phyloP scores from a whole-genome alignment of 2,888 invertebrate genomes.

The Clanis bilineata region DNA sequence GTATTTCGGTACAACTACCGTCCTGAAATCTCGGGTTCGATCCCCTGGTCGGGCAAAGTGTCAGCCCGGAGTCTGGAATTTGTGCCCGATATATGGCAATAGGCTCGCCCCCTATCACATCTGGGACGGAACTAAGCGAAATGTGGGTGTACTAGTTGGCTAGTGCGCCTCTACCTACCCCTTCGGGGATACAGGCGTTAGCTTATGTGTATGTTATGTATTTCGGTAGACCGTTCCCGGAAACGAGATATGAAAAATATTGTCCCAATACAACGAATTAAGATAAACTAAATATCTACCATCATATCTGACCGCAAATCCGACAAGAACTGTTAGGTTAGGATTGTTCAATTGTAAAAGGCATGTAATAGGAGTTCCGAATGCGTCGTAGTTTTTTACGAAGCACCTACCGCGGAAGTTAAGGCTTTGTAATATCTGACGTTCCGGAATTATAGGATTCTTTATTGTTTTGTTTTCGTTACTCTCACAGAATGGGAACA shows the following conservation, averaged over 20 bases:
- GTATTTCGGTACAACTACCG: too few relatives aligned
- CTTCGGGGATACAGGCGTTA: too few relatives aligned
- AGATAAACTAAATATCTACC: neutral
- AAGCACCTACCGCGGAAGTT: neutral
- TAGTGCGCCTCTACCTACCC: too few relatives aligned
- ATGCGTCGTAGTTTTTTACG: neutral
- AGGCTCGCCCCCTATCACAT: too few relatives aligned
- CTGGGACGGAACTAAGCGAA: too few relatives aligned
- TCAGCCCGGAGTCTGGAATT: too few relatives aligned
- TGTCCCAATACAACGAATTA: neutral
- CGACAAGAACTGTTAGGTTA: neutral
- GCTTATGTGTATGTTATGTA: too few relatives aligned
- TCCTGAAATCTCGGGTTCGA: too few relatives aligned
- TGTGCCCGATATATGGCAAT: too few relatives aligned
- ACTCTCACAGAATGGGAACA: neutral
- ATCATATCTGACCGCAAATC: neutral
- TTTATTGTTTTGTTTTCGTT: conserved; percentile 4
- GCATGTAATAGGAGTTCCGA: neutral
- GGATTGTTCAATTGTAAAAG: neutral
- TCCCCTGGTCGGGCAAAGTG: too few relatives aligned
- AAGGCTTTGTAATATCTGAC: neutral
- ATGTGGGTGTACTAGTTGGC: too few relatives aligned
- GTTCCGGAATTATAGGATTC: neutral
- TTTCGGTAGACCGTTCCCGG: conserved; percentile 36
- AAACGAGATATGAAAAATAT: conserved; percentile 31